Evolutionary conservation across 1,140 invertebrate species (phyloP).

Genomic region (Bactericera cockerelli): DNA sequence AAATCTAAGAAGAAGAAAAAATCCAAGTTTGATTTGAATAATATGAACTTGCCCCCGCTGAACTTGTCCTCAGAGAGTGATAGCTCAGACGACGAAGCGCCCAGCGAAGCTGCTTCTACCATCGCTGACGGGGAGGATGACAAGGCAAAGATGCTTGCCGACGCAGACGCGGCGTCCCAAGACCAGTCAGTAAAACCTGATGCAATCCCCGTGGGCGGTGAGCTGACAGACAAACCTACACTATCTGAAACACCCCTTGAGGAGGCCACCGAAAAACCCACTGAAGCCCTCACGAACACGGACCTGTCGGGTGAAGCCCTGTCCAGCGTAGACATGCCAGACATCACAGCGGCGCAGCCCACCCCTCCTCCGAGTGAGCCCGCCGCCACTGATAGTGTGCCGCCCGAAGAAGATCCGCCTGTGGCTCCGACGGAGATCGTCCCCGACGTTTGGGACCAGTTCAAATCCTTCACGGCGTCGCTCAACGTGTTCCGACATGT

Average conservation of each 20-base stretch:
- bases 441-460: not conserved
- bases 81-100: slow-evolving; percentile 45
- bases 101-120: slow-evolving; percentile 17
- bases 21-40: slow-evolving; percentile 40
- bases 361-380: no score
- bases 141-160: slow-evolving; percentile 8
- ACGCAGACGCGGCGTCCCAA: slow-evolving; percentile 10
- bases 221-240: not conserved
- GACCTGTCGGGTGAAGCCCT: slow-evolving; percentile 29
- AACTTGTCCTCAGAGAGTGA: slow-evolving; percentile 64
- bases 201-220: not conserved
- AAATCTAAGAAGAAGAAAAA: slow-evolving; percentile 22
- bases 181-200: not conserved
- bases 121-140: not conserved
- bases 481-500: not conserved
- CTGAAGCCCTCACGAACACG: slow-evolving; percentile 19
- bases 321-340: no score
- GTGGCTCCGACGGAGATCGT: not conserved
- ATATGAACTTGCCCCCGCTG: slow-evolving; percentile 46
- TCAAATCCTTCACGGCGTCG: not conserved
- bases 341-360: no score
- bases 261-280: slow-evolving; percentile 8
- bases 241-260: not conserved
- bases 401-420: slow-evolving; percentile 11
- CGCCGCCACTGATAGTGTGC: slow-evolving; percentile 21